These are phyloP conservation scores for Hylaea fasciaria DNA, from an alignment of 2,888 invertebrate genomes.

Conservation along the genomic window DNA sequence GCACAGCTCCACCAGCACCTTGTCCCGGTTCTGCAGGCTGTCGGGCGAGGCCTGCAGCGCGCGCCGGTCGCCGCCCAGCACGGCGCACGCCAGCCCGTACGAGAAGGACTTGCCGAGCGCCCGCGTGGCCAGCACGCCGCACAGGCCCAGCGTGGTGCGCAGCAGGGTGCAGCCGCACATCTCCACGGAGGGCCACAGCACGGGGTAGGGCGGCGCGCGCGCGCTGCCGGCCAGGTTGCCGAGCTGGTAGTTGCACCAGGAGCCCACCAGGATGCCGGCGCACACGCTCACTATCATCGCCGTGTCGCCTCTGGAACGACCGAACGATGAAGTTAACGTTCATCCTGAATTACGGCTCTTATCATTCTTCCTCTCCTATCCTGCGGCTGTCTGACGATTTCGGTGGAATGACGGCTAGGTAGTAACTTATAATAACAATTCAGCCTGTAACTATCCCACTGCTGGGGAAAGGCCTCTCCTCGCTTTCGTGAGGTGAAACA, in stretches of 20 bases:
- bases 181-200: conserved; percentile 91
- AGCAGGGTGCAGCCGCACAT: conserved; percentile 88
- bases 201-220: conserved; percentile 88
- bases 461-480: no score
- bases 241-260: conserved; percentile 93
- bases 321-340: background rate
- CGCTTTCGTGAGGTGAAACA: no score
- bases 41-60: conserved; percentile 87
- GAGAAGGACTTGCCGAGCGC: conserved; percentile 88
- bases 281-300: conserved; percentile 94
- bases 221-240: conserved; percentile 87
- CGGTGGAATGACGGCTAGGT: no score
- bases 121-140: conserved; percentile 88
- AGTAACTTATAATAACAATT: no score
- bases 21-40: conserved; percentile 88
- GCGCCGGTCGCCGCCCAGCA: conserved; percentile 88
- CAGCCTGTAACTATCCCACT: no score
- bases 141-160: conserved; percentile 90
- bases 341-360: no score
- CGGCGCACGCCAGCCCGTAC: conserved; percentile 88
- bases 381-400: no score
- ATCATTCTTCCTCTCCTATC: no score
- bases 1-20: conserved; percentile 91
- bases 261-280: conserved; percentile 90
- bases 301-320: conserved; percentile 91